A percentile compares a stretch with the other conserved stretches of the same genome.
Conservation (phyloP, 2,888 invertebrate genomes). For the Chaetoderma sp. region DNA sequence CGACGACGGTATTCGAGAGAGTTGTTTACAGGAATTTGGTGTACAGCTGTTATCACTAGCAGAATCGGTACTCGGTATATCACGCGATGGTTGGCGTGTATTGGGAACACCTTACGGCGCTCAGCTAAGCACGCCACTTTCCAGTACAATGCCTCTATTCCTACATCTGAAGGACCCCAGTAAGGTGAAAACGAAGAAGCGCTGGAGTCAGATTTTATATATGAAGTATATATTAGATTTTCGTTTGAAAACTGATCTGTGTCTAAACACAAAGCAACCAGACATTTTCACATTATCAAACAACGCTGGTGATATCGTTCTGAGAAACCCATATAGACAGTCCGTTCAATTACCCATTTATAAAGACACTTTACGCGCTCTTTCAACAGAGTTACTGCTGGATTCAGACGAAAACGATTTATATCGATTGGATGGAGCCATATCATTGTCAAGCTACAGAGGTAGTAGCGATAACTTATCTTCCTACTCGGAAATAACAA, state of each 20-base stretch:
- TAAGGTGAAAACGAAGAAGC: conserved; percentile 53
- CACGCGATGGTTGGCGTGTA: conserved; percentile 35
- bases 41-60: conserved; percentile 48
- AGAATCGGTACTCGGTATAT: conserved; percentile 38
- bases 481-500: no score
- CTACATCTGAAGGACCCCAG: conserved; percentile 53
- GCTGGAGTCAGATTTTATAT: conserved; percentile 61
- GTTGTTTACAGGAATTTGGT: conserved; percentile 47
- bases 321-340: no score
- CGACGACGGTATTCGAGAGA: conserved; percentile 50
- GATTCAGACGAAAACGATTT: no score
- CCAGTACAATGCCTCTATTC: conserved; percentile 49
- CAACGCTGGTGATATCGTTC: no score
- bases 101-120: conserved; percentile 51
- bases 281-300: no score
- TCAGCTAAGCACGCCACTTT: conserved; percentile 45
- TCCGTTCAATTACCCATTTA: no score
- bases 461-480: no score
- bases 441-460: no score
- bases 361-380: no score
- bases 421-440: no score
- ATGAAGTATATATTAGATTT: conserved; percentile 49
- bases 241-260: conserved; percentile 17
- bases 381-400: no score
- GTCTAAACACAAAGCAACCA: no score